phyloP scores from a whole-genome alignment of 2,113 vertebrate genomes.

The Brevimyrus niger region DNA sequence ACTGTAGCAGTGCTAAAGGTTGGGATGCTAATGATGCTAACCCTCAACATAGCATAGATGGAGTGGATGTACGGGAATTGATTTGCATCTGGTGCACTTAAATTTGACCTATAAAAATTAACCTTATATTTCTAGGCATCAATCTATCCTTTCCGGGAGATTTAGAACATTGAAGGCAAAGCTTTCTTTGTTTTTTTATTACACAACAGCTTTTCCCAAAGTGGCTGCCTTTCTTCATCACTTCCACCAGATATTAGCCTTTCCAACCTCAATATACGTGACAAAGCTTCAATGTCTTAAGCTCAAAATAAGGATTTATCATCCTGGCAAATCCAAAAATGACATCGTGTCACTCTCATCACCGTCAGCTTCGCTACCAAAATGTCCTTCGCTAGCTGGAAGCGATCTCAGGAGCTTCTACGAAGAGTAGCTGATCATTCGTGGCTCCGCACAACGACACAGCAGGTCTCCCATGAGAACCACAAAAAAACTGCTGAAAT shows the following conservation, averaged over 20 bases:
- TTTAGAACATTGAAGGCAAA: not conserved
- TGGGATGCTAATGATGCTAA: not conserved
- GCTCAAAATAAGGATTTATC: conserved; percentile 1
- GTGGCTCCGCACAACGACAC: not conserved
- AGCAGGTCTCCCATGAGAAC: not conserved
- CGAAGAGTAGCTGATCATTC: not conserved
- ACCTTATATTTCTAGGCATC: not conserved
- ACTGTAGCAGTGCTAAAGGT: not conserved
- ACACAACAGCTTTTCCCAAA: not conserved
- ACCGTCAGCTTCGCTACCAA: not conserved
- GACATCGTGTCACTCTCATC: not conserved
- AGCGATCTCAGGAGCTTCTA: not conserved
- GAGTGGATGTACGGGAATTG: not conserved
- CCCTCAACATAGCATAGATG: not conserved
- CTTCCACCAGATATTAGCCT: not conserved
- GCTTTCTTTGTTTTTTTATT: not conserved
- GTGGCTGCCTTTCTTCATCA: not conserved
- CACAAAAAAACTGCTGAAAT: not conserved
- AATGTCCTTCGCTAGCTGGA: not conserved
- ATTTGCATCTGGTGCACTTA: not conserved
- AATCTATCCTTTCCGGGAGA: not conserved
- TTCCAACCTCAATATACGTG: not conserved
- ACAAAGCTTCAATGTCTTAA: not conserved
- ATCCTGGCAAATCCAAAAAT: not conserved
- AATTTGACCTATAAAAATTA: not conserved